Percentiles rank a stretch among this genome's conserved stretches.
Conservation (phyloP, 2,797 vertebrate species). For the Zenarchopterus dispar region DNA sequence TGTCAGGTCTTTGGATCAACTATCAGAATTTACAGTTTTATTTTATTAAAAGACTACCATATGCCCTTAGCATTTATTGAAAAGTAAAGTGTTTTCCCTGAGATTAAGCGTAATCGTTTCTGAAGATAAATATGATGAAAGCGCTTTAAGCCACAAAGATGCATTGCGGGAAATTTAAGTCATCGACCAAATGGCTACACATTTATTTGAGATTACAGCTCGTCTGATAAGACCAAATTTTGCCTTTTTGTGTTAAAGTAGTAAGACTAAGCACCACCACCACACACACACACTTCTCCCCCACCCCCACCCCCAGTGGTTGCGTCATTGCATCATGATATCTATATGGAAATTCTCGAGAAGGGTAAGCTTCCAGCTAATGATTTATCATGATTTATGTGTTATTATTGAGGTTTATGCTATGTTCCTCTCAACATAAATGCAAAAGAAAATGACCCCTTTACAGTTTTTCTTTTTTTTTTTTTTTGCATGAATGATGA, state of each 20-base stretch:
- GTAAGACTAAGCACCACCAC: too few relatives aligned
- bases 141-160: neutral
- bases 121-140: neutral
- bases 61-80: neutral
- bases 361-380: neutral
- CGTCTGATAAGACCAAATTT: neutral
- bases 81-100: too few relatives aligned
- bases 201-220: neutral
- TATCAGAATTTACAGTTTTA: neutral
- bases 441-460: too few relatives aligned
- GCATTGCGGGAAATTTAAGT: neutral
- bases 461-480: too few relatives aligned
- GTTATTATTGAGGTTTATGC: too few relatives aligned
- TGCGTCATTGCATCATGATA: too few relatives aligned
- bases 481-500: too few relatives aligned
- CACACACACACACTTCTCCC: too few relatives aligned
- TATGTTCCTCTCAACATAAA: neutral
- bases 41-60: neutral
- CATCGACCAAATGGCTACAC: constrained; percentile 7
- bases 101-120: constrained; percentile 1
- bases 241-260: neutral
- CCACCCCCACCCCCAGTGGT: too few relatives aligned
- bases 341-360: neutral
- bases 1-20: too few relatives aligned
- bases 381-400: neutral